Evolutionary conservation across 2,797 vertebrate species (phyloP), one percentile per base, ranked within the genome.

Genomic region (Enteromius afrohamiltoni): DNA sequence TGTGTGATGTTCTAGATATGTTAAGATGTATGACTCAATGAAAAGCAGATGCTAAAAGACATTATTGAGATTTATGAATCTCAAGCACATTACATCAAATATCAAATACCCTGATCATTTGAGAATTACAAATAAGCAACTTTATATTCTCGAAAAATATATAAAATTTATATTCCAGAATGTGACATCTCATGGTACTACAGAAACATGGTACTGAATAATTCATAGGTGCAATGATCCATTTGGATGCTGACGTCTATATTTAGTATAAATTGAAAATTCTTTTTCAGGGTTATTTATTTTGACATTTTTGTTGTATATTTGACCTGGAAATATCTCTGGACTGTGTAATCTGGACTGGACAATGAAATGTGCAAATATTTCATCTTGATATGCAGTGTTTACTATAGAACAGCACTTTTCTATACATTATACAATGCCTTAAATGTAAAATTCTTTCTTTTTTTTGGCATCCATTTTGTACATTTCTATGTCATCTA

Each of bases 241-340:
- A 31, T 79, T 51, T 79, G 64, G 8, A 29, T 49, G 42, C 17
- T 21, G 60, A 26, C 26, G 45, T 53, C 21, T 51, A n/a, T 68
- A 53, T 79, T 51, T 67, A 26, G 26, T 51, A 53, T 74, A 68
- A 79, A 53, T 21, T 42, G 7, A 51, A 21, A 16, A 49, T 4
- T 14, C 4, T 68, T 68, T 34, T 79, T 79, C 47, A 79, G 64
- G 77, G 77, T 68, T 68, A 67, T 79, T 49, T 51, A 51, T 37
- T 65, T 53, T 6, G 11, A 1, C 4, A 11, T 8, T 37, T 31
- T 55, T 58, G 34, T 79, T 0, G 47, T 31, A 67, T 26, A 53
- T 78, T 47, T 47, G 5, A 58, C 58, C 14, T 76, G 58, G 21
- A 23, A 58, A 76, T 55, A n/a, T 55, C 14, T 58, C 13, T 76